These are phyloP conservation scores for Luperina nickerlii DNA, from an alignment of 2,888 invertebrate species.

Conservation along the genomic window DNA sequence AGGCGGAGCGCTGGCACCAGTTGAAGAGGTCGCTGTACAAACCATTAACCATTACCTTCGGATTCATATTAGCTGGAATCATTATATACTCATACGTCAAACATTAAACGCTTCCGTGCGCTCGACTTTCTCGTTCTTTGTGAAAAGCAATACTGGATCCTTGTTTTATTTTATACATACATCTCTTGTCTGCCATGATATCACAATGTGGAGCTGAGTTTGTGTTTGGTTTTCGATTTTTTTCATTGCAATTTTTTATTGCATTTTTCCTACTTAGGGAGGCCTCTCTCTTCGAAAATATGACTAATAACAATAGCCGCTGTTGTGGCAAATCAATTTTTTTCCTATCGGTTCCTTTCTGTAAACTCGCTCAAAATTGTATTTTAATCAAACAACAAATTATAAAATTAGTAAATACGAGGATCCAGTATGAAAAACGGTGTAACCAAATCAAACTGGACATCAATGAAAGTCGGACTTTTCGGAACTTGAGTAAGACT, in stretches of 20 bases:
- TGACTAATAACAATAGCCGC: not conserved
- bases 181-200: not conserved
- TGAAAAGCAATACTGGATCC: slow-evolving; percentile 21
- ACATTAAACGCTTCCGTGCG: slow-evolving; percentile 74
- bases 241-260: slow-evolving; percentile 31
- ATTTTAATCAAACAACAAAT: not conserved
- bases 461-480: slow-evolving; percentile 40
- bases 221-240: slow-evolving; percentile 14
- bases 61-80: slow-evolving; percentile 92
- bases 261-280: slow-evolving; percentile 34
- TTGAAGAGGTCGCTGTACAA: slow-evolving; percentile 95
- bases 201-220: slow-evolving; percentile 18
- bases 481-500: slow-evolving; percentile 53
- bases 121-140: not conserved
- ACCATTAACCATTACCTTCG: slow-evolving; percentile 93
- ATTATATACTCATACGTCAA: slow-evolving; percentile 91
- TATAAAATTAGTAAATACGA: not conserved
- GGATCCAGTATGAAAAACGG: not conserved
- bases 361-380: slow-evolving; percentile 24
- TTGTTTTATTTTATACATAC: not conserved
- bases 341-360: not conserved
- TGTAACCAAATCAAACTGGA: not conserved
- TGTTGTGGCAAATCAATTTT: not conserved
- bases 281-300: slow-evolving; percentile 21
- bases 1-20: slow-evolving; percentile 93